These are phyloP conservation scores for Agrilus mali DNA, from an alignment of 2,888 invertebrate species.

Conservation along the genomic window DNA sequence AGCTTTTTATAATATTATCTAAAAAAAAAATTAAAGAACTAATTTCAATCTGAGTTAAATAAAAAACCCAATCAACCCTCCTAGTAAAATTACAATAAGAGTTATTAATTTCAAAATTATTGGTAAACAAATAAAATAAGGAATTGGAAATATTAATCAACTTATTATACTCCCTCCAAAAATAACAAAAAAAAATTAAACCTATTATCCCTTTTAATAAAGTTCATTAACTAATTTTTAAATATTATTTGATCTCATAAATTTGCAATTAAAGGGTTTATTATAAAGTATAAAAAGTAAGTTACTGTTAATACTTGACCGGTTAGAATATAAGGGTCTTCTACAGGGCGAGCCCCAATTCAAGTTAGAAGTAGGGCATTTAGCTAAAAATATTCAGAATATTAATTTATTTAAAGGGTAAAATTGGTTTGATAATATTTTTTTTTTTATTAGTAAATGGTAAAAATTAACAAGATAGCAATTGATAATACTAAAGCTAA, in stretches of 20 bases:
- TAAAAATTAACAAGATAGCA: conserved; percentile 49
- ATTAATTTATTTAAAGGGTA: conserved; percentile 46
- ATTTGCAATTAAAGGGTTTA: conserved; percentile 39
- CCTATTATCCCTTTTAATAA: conserved; percentile 34
- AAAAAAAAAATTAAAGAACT: conserved; percentile 33
- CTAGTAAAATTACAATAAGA: conserved; percentile 37
- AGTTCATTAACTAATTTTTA: conserved; percentile 47
- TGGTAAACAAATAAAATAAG: conserved; percentile 42
- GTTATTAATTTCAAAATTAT: conserved; percentile 40
- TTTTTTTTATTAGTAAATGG: conserved; percentile 43
- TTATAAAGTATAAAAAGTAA: conserved; percentile 46
- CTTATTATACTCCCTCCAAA: conserved; percentile 41
- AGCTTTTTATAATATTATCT: conserved; percentile 18
- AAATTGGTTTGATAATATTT: conserved; percentile 46
- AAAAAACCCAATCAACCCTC: conserved; percentile 32
- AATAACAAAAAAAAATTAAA: conserved; percentile 40
- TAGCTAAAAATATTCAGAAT: conserved; percentile 45
- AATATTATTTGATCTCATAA: conserved; percentile 42
- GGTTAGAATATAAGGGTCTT: conserved; percentile 48
- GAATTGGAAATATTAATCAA: conserved; percentile 42
- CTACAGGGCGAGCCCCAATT: conserved; percentile 57
- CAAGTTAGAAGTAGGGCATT: conserved; percentile 53
- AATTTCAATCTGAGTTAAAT: conserved; percentile 35
- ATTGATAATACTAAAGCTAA: conserved; percentile 53
- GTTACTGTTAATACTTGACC: conserved; percentile 48